These are phyloP conservation scores for Sebastes diaconus DNA, from an alignment of 2,797 vertebrate species.

Conservation along the genomic window DNA sequence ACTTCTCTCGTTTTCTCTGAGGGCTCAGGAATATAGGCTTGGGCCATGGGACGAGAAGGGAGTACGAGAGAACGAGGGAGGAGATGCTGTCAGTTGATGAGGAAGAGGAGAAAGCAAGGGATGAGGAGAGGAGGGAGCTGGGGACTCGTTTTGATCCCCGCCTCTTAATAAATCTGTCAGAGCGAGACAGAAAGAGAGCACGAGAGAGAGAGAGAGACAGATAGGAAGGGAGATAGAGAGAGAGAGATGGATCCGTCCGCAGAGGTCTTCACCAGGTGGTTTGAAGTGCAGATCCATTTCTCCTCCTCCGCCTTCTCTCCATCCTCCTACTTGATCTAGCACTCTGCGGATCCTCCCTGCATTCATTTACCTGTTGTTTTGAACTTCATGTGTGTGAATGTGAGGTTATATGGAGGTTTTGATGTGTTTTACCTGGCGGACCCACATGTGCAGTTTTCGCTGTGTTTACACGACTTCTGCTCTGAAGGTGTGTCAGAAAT, in stretches of 20 bases:
- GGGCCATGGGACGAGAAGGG: conserved; percentile 40
- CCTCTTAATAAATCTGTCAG: conserved; percentile 78
- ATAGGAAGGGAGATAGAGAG: neutral
- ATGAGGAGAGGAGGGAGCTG: conserved; percentile 56
- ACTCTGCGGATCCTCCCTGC: neutral
- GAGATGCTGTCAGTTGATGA: conserved; percentile 60
- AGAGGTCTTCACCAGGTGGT: conserved; percentile 67
- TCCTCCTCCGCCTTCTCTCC: conserved; percentile 14
- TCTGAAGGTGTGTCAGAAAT: neutral
- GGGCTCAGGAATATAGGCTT: conserved; percentile 23
- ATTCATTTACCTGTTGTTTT: conserved; percentile 30
- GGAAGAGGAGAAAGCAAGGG: conserved; percentile 50
- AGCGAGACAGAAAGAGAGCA: conserved; percentile 65
- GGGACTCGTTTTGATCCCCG: conserved; percentile 66
- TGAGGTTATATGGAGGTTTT: neutral
- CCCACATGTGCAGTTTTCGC: neutral
- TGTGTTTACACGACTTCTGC: neutral
- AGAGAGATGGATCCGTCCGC: conserved; percentile 41
- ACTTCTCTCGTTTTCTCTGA: conserved; percentile 37
- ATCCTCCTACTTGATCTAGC: conserved; percentile 23
- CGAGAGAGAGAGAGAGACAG: conserved; percentile 8
- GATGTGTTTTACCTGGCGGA: neutral
- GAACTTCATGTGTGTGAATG: neutral
- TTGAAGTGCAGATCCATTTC: conserved; percentile 52
- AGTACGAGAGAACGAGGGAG: conserved; percentile 21